Conservation (phyloP, 1,140 invertebrate genomes). For the Ganaspis sp. region DNA sequence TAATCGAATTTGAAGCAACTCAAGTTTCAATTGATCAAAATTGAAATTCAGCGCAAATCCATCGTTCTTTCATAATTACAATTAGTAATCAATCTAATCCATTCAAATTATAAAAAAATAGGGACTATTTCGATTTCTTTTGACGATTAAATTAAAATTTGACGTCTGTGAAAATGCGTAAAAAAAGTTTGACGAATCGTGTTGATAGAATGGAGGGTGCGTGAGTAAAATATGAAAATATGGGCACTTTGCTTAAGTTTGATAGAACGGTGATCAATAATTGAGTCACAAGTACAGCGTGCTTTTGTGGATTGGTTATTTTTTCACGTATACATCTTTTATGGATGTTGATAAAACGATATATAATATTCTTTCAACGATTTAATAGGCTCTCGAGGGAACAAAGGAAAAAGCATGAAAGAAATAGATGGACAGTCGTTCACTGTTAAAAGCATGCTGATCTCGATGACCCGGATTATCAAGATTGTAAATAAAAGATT, state of each 20-base stretch:
- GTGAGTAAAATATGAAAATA: background rate
- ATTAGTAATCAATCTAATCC: too few relatives aligned
- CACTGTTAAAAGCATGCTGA: background rate
- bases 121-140: too few relatives aligned
- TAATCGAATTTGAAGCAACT: too few relatives aligned
- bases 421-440: conserved; percentile 1
- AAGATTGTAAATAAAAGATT: conserved; percentile 32
- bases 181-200: too few relatives aligned
- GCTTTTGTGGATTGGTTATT: conserved; percentile 9
- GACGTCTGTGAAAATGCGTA: too few relatives aligned
- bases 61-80: too few relatives aligned
- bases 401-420: background rate
- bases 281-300: conserved; percentile 4
- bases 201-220: too few relatives aligned
- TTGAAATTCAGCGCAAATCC: too few relatives aligned
- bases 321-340: background rate
- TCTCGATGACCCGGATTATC: conserved; percentile 44
- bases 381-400: conserved; percentile 6
- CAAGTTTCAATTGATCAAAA: too few relatives aligned
- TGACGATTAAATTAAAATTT: too few relatives aligned
- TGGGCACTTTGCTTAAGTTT: background rate
- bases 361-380: conserved; percentile 7
- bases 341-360: background rate
- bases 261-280: background rate
- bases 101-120: too few relatives aligned